Evolutionary conservation across 2,113 vertebrate species (phyloP), one percentile per base, ranked within the genome.

Genomic region (Alethe castanea): DNA sequence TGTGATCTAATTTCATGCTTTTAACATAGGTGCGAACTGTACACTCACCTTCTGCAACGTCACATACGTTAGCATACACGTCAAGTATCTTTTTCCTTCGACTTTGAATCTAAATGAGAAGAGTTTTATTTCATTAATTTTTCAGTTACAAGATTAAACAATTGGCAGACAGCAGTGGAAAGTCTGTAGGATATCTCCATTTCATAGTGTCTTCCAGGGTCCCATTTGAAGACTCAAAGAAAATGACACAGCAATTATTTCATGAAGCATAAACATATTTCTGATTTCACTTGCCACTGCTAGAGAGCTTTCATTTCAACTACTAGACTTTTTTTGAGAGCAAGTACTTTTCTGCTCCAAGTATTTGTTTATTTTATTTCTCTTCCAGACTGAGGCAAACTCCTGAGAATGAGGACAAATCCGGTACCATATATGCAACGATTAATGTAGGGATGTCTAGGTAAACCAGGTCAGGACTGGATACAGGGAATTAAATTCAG

Each of bases 11-110:
- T 71, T 60, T 35, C 28, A 12, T 36, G 65, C 29, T n/a, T 22
- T 70, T n/a, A 56, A 15, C 25, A 7, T 1, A 11, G 35, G 12
- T 2, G 2, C 25, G 67, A 67, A 67, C 48, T 67, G 53, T 54
- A 19, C 60, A 73, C 98, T 96, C 94, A 99, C 99, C 99, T 97
- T 99, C 99, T 29, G 99, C 98, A 26, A 99, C 98, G 3, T 98
- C 98, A 53, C 99, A 99, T 20, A 99, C 98, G 4, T 98, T 99
- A 74, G 98, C 97, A 6, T 99, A 99, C 57, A 99, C 97, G 8
- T 99, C 99, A 88, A 99, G 90, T 94, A 99, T 99, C 97, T 99
- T 99, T 97, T 99, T 99, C 96, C 99, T 99, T 90, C 99, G 98
- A 96, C 98, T 99, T 94, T 99, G 99, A 97, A 99, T 99, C 99